Percentiles rank a stretch among this genome's conserved stretches.
Conservation (phyloP, 2,888 invertebrate species). For the Nephrotoma guestfalica region DNA sequence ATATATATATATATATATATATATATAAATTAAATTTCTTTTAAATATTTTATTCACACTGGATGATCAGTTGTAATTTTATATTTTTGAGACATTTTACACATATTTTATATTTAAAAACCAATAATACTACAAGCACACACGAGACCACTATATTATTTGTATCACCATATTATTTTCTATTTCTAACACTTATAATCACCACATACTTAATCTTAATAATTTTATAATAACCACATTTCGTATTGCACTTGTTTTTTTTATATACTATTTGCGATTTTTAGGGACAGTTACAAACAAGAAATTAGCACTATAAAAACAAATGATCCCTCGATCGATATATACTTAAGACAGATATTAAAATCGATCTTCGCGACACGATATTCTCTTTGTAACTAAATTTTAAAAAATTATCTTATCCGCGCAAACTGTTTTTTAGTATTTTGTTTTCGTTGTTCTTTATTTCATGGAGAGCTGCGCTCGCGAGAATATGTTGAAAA, state of each 20-base stretch:
- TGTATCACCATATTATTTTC: not conserved
- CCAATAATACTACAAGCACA: not conserved
- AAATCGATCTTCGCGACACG: conserved; percentile 2
- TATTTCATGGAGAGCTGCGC: not conserved
- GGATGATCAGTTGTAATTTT: not conserved
- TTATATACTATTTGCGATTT: not conserved
- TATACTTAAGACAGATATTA: not conserved
- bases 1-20: too few relatives aligned
- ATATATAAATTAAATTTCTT: not conserved
- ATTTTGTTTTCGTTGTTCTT: not conserved
- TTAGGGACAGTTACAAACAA: not conserved
- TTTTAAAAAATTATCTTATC: not conserved
- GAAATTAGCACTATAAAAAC: not conserved
- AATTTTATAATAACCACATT: not conserved
- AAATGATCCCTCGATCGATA: not conserved
- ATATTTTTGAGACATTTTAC: not conserved
- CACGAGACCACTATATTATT: not conserved
- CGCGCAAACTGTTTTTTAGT: not conserved
- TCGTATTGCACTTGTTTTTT: not conserved
- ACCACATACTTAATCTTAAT: not conserved
- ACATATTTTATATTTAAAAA: not conserved
- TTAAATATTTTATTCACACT: not conserved
- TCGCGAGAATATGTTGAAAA: not conserved
- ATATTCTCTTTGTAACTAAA: conserved; percentile 1
- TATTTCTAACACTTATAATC: not conserved